A percentile compares a stretch with the other conserved stretches of the same genome.
Conservation (phyloP, 2,888 invertebrate genomes). For the Cylindroiulus punctatus region DNA sequence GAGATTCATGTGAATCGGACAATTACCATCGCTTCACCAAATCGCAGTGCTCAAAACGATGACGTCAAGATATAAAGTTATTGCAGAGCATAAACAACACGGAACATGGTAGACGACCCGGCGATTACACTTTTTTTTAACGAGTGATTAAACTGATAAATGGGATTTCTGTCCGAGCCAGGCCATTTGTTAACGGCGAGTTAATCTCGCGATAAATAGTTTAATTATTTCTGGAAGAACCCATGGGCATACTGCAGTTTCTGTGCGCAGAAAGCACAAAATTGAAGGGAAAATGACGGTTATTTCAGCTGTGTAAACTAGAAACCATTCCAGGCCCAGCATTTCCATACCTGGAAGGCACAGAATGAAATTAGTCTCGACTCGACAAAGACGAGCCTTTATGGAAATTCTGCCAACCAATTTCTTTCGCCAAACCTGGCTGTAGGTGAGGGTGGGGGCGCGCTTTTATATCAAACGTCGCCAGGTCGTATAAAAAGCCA, state of each 20-base stretch:
- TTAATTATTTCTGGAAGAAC: neutral
- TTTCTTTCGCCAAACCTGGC: neutral
- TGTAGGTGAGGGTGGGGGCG: constrained; percentile 37
- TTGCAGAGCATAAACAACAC: neutral
- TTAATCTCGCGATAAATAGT: neutral
- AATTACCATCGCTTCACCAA: too few species aligned
- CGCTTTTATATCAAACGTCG: constrained; percentile 12
- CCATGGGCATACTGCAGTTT: neutral
- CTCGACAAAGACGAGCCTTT: neutral
- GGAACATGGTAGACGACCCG: neutral
- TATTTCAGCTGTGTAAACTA: neutral
- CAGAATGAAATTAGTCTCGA: neutral
- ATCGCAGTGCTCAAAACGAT: neutral
- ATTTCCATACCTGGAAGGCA: constrained; percentile 15
- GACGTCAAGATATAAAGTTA: neutral
- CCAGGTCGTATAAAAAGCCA: constrained; percentile 19
- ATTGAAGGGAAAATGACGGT: neutral
- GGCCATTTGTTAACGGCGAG: neutral
- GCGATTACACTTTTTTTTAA: neutral
- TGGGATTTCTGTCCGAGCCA: neutral
- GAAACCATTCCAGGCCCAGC: neutral
- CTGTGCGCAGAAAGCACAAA: neutral
- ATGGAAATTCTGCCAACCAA: neutral
- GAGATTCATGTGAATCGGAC: too few species aligned
- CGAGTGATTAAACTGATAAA: constrained; percentile 5